Evolutionary conservation across 2,113 vertebrate genomes (phyloP).

Genomic region (Clarias macrocephalus): DNA sequence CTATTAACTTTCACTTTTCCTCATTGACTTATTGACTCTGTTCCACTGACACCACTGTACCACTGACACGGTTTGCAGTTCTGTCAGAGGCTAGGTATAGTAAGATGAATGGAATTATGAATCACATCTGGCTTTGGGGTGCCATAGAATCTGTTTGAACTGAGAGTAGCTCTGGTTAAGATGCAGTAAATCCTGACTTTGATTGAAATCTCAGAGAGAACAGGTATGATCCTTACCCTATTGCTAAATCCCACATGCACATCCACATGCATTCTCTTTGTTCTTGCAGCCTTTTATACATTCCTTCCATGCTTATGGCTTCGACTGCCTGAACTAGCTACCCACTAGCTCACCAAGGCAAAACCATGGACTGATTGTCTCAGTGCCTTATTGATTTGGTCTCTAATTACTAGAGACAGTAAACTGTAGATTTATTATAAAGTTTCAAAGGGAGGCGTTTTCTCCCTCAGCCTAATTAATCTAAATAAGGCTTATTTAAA

Average conservation of each 20-base stretch:
- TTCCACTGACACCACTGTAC: not conserved
- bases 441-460: constrained; percentile 26
- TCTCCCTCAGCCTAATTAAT: constrained; percentile 1
- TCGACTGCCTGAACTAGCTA: not conserved
- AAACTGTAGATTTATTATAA: constrained; percentile 21
- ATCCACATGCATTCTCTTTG: not conserved
- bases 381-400: constrained; percentile 36
- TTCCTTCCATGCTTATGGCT: not conserved
- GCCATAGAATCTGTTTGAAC: not conserved
- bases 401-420: not conserved
- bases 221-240: constrained; percentile 1
- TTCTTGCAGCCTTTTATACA: not conserved
- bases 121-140: not conserved
- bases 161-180: not conserved
- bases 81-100: constrained; percentile 1
- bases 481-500: not conserved
- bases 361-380: constrained; percentile 31
- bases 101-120: constrained; percentile 25
- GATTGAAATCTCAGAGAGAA: constrained; percentile 50
- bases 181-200: constrained; percentile 59
- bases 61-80: not conserved
- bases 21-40: not conserved
- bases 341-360: constrained; percentile 7
- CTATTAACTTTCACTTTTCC: not conserved
- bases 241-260: not conserved